phyloP scores from a whole-genome alignment of 92 coral and sea anemone species.

The Montipora capitata region DNA sequence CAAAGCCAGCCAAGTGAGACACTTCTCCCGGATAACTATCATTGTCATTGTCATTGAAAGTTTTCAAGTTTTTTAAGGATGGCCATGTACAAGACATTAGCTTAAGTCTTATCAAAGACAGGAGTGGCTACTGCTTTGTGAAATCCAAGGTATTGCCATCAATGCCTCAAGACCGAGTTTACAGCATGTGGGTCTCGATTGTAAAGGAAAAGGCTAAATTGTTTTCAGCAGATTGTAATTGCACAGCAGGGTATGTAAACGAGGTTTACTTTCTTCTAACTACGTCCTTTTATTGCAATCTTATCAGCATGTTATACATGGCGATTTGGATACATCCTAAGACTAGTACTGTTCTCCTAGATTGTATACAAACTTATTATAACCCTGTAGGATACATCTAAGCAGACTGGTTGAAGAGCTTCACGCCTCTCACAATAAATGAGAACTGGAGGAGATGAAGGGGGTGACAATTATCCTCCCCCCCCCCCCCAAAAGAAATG shows the following conservation, averaged over 20 bases:
- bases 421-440: neutral
- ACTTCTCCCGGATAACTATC: neutral
- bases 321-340: too few species aligned
- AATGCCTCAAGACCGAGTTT: conserved; percentile 45
- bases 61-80: too few species aligned
- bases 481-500: neutral
- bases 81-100: too few species aligned
- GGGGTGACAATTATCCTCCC: neutral
- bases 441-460: neutral
- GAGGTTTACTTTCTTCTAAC: too few species aligned
- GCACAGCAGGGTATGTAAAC: conserved; percentile 12
- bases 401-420: neutral
- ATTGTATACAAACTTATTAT: neutral
- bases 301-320: neutral
- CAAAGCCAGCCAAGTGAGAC: too few species aligned
- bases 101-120: too few species aligned
- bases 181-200: conserved; percentile 42
- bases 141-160: neutral
- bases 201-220: conserved; percentile 55
- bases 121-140: too few species aligned
- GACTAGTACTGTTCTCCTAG: neutral
- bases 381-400: neutral
- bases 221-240: conserved; percentile 43
- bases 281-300: neutral
- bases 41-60: too few species aligned